Evolutionary conservation across 2,113 vertebrate genomes (phyloP), one percentile per base, ranked within the genome.

Genomic region (Andinoacara biseriatus): DNA sequence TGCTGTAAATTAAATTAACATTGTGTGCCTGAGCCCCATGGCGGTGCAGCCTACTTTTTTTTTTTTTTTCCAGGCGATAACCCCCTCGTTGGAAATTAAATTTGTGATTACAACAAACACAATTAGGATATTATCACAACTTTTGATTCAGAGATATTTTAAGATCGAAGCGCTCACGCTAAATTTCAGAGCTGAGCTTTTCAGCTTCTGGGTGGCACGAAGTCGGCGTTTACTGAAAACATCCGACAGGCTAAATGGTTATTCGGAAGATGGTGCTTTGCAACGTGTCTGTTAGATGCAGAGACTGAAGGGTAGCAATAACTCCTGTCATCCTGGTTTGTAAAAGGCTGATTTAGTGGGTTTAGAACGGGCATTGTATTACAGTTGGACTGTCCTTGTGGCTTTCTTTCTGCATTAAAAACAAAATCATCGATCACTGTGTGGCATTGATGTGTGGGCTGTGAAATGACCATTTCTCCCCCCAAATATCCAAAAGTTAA

Each of bases 1-100:
- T 61, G 84, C 92, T 94, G 89, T 91, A 92, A 90, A 90, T 90
- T 83, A 87, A 93, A 94, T 94, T 88, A 94, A 95, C 86, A 84
- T 83, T 78, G 77, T 86, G 86, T 85, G 59, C 86, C 82, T 90
- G 76, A 87, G 84, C 91, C 92, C 90, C 67, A 80, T 74, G 87
- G 92, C 85, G 74, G 74, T 65, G 31, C 84, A 75, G 74, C 85
- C 82, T 69, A 78, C 63, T 49, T 86, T 87, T 90, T 63, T 13
- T 61, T 61, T 72, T 76, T 22, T 26, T 22, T 29, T 14, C 13
- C 43, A 87, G 90, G 77, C 76, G 87, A 91, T 89, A 93, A 93
- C 92, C 83, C 92, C 92, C 89, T 91, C 83, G 67, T 83, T 94
- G 87, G 87, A 94, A 90, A 85, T 92, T 92, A 76, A 74, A 82